Base-by-base conservation (phyloP, 2,113 vertebrate genomes). In the Cettia cetti region DNA sequence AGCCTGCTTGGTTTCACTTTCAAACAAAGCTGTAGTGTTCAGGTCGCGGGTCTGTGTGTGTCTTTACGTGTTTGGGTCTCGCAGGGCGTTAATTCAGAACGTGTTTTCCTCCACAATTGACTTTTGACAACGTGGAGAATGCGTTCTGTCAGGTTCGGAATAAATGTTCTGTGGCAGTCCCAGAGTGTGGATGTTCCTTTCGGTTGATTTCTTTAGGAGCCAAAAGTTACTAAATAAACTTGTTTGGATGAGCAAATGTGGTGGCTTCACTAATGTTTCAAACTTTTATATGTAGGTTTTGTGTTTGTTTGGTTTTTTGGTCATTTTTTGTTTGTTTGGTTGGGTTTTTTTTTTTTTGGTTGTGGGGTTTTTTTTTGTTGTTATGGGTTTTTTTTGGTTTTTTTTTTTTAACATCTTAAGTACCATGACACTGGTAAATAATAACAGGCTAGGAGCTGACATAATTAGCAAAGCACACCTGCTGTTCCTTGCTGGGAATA, bases 1-100 rank as follows among this genome's bases (percentile, higher is more conserved):
- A 93, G 89, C n/a, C 83, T 33, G 75, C 89, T 82, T 89, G 83
- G 91, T 96, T 96, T 96, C 94, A 52, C 96, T 96, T 94, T 96
- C 92, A 75, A 22, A 93, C 92, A 93, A 94, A 91, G 92, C 96
- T 96, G 94, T 33, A 78, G 95, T 93, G 96, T 95, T 91, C 64
- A 11, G 96, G 83, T 94, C 63, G 31, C 70, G 9, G 87, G 22
- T 45, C 80, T 45, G n/a, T 17, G 92, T 9, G 77, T 10, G 54
- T 57, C 78, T 82, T 40, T 15, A 19, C 50, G 2, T 13, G 63
- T 20, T 23, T 86, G 61, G 9, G 56, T 16, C 70, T 22, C 11
- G 26, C 37, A 13, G 64, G 19, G 52, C 18, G n/a, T 70, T 81
- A 9, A 19, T 17, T 37, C 60, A n/a, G 70, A 66, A 30, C 2